These are phyloP conservation scores for Drosophila serrata DNA, from an alignment of 1,140 invertebrate species.

Conservation along the genomic window DNA sequence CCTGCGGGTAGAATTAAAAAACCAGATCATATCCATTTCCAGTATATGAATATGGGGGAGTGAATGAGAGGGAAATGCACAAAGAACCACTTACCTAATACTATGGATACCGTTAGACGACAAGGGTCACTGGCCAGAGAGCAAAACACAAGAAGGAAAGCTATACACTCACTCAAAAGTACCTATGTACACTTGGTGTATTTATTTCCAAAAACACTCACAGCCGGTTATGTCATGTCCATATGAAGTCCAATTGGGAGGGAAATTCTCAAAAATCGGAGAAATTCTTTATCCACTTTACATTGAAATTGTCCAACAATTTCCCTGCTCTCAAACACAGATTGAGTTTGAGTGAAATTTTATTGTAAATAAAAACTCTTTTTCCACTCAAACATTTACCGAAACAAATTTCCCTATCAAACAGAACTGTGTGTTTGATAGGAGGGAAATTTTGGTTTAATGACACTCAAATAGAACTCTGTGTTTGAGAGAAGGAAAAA, in stretches of 20 bases:
- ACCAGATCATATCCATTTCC: constrained; percentile 15
- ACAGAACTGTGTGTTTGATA: not conserved
- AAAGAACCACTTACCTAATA: constrained; percentile 67
- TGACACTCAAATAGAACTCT: not conserved
- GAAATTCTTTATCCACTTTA: not conserved
- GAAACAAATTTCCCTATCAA: not conserved
- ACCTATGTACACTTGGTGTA: not conserved
- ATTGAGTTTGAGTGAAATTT: constrained; percentile 13
- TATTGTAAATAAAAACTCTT: not conserved
- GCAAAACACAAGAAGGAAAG: constrained; percentile 28
- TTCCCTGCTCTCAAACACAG: constrained; percentile 3
- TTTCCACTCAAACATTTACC: not conserved
- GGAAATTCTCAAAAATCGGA: constrained; percentile 37
- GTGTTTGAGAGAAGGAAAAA: not conserved
- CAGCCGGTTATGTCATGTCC: constrained; percentile 68
- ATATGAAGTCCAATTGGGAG: constrained; percentile 46
- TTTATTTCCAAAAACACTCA: constrained; percentile 9
- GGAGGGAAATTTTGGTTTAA: not conserved
- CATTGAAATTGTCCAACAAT: not conserved
- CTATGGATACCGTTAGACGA: constrained; percentile 78
- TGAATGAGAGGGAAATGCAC: constrained; percentile 19
- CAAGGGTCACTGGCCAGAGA: constrained; percentile 70
- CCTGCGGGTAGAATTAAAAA: constrained; percentile 35
- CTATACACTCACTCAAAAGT: constrained; percentile 32
- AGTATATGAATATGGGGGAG: not conserved